Conservation (phyloP, 92 coral and sea anemone genomes). For the Siderastrea radians region DNA sequence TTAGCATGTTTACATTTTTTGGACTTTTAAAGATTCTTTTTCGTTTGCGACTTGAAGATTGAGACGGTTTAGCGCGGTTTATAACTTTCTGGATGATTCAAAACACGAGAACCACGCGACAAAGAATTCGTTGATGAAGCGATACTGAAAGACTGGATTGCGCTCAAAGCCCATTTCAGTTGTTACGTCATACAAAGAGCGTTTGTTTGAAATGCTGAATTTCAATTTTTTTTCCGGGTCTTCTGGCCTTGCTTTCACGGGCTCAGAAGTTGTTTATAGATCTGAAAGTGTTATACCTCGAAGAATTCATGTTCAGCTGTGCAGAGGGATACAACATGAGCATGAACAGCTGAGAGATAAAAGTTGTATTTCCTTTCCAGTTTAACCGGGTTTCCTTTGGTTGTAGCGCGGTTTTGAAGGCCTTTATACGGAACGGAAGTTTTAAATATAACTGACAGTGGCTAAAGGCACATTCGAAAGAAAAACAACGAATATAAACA, state of each 20-base stretch:
- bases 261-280: not conserved
- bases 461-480: constrained; percentile 17
- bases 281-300: not conserved
- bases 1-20: constrained; percentile 26
- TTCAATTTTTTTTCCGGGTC: constrained; percentile 6
- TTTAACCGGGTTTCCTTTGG: constrained; percentile 1
- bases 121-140: constrained; percentile 16
- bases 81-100: not conserved
- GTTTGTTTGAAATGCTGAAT: constrained; percentile 9
- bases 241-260: not conserved
- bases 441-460: not conserved
- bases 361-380: not conserved
- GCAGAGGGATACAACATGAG: not conserved
- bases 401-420: not conserved
- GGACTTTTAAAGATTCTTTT: not conserved
- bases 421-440: constrained; percentile 13
- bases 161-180: not conserved
- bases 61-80: not conserved
- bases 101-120: constrained; percentile 3
- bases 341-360: constrained; percentile 3
- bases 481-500: constrained; percentile 13
- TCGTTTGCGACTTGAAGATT: not conserved
- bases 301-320: constrained; percentile 4
- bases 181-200: constrained; percentile 30
- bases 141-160: constrained; percentile 12